Evolutionary conservation across 2,888 invertebrate species (phyloP).

Genomic region (Acrobasis consociella): DNA sequence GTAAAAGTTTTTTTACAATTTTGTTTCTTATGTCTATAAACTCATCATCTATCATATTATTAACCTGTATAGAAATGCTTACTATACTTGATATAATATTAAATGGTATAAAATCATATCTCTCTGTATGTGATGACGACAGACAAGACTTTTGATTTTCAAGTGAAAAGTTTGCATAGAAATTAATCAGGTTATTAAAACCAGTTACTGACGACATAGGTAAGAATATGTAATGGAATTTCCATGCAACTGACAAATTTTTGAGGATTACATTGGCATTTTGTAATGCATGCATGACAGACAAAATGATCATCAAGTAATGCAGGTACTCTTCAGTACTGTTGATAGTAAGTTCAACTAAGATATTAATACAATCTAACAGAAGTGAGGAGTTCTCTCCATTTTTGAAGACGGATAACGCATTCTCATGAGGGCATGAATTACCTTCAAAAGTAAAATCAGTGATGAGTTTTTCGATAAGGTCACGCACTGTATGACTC

Average conservation of each 20-base stretch:
- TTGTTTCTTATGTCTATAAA: constrained; percentile 44
- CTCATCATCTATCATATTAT: constrained; percentile 31
- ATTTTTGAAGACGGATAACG: constrained; percentile 56
- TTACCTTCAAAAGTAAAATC: constrained; percentile 33
- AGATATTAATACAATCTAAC: constrained; percentile 53
- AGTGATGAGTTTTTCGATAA: constrained; percentile 57
- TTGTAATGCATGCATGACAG: constrained; percentile 59
- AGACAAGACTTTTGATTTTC: background rate
- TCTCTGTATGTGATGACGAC: constrained; percentile 33
- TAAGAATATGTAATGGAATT: constrained; percentile 72
- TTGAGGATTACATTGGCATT: constrained; percentile 63
- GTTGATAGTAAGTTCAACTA: constrained; percentile 57
- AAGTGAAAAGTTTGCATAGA: constrained; percentile 37
- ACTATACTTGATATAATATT: constrained; percentile 54
- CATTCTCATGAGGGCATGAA: constrained; percentile 37
- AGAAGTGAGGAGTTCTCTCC: constrained; percentile 58
- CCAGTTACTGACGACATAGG: constrained; percentile 65
- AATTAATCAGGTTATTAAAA: constrained; percentile 63
- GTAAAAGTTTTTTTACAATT: constrained; percentile 53
- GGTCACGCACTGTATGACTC: constrained; percentile 53
- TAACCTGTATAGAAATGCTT: constrained; percentile 34
- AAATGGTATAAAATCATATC: constrained; percentile 64
- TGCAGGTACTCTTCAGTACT: constrained; percentile 69
- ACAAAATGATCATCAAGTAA: constrained; percentile 53
- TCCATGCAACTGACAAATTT: constrained; percentile 70